These are phyloP conservation scores for Theristus sp. DNA, from an alignment of 2,888 invertebrate genomes.

Conservation along the genomic window DNA sequence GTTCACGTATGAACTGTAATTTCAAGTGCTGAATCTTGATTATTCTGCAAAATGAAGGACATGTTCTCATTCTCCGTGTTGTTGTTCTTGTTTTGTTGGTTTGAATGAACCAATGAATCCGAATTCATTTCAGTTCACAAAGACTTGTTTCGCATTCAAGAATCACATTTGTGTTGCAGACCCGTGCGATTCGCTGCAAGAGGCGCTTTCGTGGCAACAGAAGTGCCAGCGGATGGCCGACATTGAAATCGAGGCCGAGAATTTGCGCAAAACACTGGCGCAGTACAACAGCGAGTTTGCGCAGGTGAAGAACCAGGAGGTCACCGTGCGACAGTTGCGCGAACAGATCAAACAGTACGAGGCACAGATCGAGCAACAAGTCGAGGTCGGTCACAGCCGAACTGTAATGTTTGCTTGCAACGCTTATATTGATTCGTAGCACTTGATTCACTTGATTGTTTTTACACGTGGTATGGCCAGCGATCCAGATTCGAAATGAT, in stretches of 20 bases:
- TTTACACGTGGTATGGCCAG: too few relatives aligned
- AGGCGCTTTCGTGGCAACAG: constrained; percentile 33
- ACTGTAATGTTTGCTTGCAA: background rate
- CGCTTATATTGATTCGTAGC: background rate
- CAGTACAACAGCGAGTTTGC: constrained; percentile 39
- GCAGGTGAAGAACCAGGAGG: constrained; percentile 38
- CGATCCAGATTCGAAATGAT: too few relatives aligned
- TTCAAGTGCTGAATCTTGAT: too few relatives aligned
- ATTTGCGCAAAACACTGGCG: constrained; percentile 36
- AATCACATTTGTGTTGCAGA: constrained; percentile 24
- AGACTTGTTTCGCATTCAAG: too few relatives aligned
- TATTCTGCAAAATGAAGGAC: too few relatives aligned
- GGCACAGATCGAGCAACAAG: constrained; percentile 32
- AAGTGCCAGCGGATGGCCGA: constrained; percentile 32
- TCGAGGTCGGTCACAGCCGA: constrained; percentile 24
- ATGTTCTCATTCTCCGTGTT: too few relatives aligned
- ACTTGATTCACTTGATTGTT: background rate
- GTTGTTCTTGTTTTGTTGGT: too few relatives aligned
- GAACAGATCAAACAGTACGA: constrained; percentile 36
- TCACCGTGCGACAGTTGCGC: constrained; percentile 38
- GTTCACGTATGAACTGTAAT: constrained; percentile 1
- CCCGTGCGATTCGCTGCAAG: constrained; percentile 34
- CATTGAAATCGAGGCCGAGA: constrained; percentile 37
- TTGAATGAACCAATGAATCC: too few relatives aligned
- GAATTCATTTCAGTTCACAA: too few relatives aligned